Base-by-base conservation (phyloP, 2,113 vertebrate genomes). In the Ctenomys sociabilis region DNA sequence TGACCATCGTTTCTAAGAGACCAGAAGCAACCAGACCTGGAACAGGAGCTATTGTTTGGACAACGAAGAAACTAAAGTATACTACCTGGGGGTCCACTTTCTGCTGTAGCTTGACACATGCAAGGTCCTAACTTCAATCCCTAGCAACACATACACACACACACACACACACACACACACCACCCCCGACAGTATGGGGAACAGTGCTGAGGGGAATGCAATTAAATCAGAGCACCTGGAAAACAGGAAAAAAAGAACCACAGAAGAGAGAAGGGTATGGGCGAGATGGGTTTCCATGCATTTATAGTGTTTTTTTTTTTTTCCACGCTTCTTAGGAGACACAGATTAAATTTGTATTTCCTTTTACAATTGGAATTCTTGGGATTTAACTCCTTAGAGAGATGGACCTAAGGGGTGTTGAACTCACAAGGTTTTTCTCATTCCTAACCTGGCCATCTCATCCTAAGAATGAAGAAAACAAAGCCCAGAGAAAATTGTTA, bases 121-220 rank as follows among this genome's bases (percentile, higher is more conserved):
- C 24, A 37, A 66, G 14, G 43, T 12, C 14, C 57, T 19, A 6
- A 43, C 14, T 26, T 63, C 73, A 13, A 21, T 30, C 32, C 7
- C 32, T 32, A 90, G 35, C 32, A 68, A 9, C 21, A 4, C 35
- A 66, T 35, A 70, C 17, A 37, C n/a, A n/a, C 35, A 12, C 5
- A 35, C 32, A 35, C 32, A n/a, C 68, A 35, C 35, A 35, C 35
- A 24, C 70, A 24, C n/a, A 73, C 70, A 73, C 70, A 40, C 12
- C 32, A 2, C 37, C 35, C 40, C 5, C 19, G 24, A 85, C 16
- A 16, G 22, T 7, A 1, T 72, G 45, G 37, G 16, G 30, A 77
- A 24, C 13, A 12, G 16, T 28, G 28, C 59, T 7, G 54, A 43
- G 0, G 0, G 43, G 45, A 57, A 17, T 3, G 8, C 17, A 0